A percentile compares a stretch with the other conserved stretches of the same genome.
Evolutionary conservation across 2,113 vertebrate species (phyloP).

Genomic region (Octodon degus): DNA sequence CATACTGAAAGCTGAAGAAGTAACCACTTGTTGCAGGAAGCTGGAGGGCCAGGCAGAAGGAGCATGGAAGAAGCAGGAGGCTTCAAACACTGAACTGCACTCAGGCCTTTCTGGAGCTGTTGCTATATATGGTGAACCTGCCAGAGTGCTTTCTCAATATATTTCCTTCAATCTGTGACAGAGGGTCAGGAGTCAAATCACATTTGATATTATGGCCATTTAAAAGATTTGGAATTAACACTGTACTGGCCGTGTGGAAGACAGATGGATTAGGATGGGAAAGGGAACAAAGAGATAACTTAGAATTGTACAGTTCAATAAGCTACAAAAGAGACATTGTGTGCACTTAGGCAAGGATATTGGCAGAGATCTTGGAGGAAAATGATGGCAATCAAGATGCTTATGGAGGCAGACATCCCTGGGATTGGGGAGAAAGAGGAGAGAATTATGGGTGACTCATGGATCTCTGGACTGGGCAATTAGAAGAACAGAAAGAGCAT

Average conservation of each 20-base stretch:
- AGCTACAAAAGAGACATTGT: background rate
- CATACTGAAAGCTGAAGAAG: conserved; percentile 5
- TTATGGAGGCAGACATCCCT: background rate
- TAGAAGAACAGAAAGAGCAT: background rate
- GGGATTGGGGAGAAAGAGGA: background rate
- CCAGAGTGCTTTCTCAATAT: background rate
- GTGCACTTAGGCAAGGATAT: background rate
- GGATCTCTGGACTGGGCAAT: background rate
- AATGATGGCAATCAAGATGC: background rate
- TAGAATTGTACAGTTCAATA: background rate
- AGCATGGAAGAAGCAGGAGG: background rate
- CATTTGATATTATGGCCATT: background rate
- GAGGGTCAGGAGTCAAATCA: background rate
- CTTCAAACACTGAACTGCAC: background rate
- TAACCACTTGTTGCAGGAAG: background rate
- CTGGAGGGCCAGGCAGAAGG: background rate
- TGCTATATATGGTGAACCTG: background rate
- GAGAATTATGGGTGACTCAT: background rate
- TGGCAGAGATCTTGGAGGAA: background rate
- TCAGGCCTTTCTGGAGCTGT: background rate
- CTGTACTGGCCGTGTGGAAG: background rate
- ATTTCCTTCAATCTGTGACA: background rate
- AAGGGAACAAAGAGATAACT: background rate
- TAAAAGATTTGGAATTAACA: conserved; percentile 15
- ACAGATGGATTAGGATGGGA: background rate